Conservation (phyloP, 2,797 vertebrate species). For the Schizopygopsis malacanthus region DNA sequence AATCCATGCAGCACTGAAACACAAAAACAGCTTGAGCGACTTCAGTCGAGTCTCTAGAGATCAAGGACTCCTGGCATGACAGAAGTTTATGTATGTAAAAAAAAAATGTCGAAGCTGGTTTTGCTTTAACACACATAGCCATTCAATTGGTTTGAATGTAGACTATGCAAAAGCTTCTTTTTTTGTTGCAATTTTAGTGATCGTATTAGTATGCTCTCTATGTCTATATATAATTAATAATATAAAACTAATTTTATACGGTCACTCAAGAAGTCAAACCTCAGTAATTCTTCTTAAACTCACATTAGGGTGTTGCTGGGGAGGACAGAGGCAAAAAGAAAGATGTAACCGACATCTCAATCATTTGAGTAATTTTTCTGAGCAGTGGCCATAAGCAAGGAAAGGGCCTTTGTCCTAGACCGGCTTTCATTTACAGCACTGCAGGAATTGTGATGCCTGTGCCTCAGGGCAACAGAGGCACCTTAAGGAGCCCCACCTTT, state of each 20-base stretch:
- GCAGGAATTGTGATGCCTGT: constrained; percentile 81
- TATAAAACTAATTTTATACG: neutral
- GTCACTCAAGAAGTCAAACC: neutral
- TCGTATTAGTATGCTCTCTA: neutral
- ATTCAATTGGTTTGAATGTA: too few relatives aligned
- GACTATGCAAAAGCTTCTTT: neutral
- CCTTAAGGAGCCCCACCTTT: constrained; percentile 85
- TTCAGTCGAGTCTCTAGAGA: constrained; percentile 39
- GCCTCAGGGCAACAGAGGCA: constrained; percentile 82
- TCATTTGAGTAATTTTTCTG: constrained; percentile 77
- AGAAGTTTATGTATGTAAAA: neutral
- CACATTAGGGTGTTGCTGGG: constrained; percentile 59
- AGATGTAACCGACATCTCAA: constrained; percentile 67
- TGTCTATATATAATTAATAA: neutral
- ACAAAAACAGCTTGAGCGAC: constrained; percentile 32
- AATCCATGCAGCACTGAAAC: constrained; percentile 54
- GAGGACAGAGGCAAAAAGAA: constrained; percentile 52
- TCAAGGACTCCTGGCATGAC: constrained; percentile 12
- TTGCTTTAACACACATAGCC: neutral
- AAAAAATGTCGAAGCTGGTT: neutral
- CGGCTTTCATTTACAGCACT: constrained; percentile 80
- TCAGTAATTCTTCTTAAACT: constrained; percentile 24
- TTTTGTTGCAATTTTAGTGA: neutral
- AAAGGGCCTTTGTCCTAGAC: constrained; percentile 79
- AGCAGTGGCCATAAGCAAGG: constrained; percentile 77